Evolutionary conservation across 2,888 invertebrate species (phyloP).

Genomic region (Chaetogeoica ovagalla): DNA sequence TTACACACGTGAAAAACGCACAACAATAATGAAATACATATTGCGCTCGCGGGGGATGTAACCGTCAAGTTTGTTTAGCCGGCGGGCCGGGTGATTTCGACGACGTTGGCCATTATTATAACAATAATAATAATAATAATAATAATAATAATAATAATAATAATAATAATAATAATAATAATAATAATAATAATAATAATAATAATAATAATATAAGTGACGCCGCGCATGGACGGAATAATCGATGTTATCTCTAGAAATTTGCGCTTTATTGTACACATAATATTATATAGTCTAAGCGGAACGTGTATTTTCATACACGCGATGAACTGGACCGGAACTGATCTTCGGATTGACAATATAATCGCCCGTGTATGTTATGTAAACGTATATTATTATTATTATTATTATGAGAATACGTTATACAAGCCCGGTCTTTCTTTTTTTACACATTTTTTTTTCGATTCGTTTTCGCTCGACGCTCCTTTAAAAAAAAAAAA

Average conservation of each 20-base stretch:
- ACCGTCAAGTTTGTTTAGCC: slow-evolving; percentile 51
- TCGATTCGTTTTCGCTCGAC: neutral
- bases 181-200: no score
- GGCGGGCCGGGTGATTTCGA: slow-evolving; percentile 38
- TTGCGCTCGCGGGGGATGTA: slow-evolving; percentile 34
- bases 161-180: no score
- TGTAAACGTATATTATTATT: no score
- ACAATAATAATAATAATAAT: no score
- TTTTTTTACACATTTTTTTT: neutral
- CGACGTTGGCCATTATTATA: slow-evolving; percentile 34
- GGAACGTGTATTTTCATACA: neutral
- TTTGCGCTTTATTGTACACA: slow-evolving; percentile 32
- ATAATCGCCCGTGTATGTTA: slow-evolving; percentile 42
- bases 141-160: no score
- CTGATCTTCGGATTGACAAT: slow-evolving; percentile 34
- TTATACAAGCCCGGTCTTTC: neutral
- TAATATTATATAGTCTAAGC: neutral
- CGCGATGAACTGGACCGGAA: slow-evolving; percentile 40
- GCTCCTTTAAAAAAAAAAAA: neutral
- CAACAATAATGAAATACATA: neutral
- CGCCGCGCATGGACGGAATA: slow-evolving; percentile 25
- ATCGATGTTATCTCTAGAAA: slow-evolving; percentile 50
- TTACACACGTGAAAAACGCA: neutral
- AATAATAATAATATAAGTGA: no score
- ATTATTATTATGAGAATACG: slow-evolving; percentile 12